Conservation (phyloP, 2,113 vertebrate species). For the Petaurus breviceps region DNA sequence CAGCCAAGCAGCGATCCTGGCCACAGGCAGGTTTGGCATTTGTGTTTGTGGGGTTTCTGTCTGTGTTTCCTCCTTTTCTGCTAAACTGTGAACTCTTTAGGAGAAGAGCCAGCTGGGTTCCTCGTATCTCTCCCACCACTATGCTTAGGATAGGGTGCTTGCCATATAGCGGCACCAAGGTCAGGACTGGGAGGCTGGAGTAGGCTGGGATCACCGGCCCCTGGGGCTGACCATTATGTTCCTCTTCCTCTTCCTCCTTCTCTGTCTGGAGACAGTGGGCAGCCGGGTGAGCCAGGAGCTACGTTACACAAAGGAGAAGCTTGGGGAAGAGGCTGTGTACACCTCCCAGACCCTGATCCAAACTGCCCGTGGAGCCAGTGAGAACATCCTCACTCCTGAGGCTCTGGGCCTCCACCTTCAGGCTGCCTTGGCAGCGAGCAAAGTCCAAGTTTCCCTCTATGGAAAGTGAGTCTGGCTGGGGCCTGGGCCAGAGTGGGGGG, state of each 20-base stretch:
- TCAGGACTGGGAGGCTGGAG: background rate
- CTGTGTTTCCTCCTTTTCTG: no score
- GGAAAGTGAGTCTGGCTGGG: constrained; percentile 92
- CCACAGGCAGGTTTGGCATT: background rate
- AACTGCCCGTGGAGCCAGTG: constrained; percentile 92
- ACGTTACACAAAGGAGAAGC: constrained; percentile 96
- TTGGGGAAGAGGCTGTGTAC: constrained; percentile 96
- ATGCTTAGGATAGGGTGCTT: constrained; percentile 45
- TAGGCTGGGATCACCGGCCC: constrained; percentile 2
- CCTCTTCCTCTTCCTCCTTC: constrained; percentile 40
- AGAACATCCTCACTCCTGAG: constrained; percentile 93
- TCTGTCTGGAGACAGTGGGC: constrained; percentile 85
- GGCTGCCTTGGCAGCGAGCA: constrained; percentile 94
- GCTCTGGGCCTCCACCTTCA: constrained; percentile 95
- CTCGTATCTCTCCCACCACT: constrained; percentile 73
- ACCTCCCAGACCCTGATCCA: constrained; percentile 98
- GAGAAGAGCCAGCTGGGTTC: constrained; percentile 68
- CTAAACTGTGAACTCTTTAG: background rate
- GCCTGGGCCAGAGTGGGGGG: fast-evolving
- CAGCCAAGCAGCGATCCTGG: background rate
- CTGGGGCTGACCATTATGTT: background rate
- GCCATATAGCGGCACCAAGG: no score
- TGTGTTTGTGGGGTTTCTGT: background rate
- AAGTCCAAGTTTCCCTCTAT: constrained; percentile 97
- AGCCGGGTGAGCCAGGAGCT: constrained; percentile 97